These are phyloP conservation scores for Caenorhabditis remanei DNA, from an alignment of 1,140 invertebrate genomes.

Conservation along the genomic window DNA sequence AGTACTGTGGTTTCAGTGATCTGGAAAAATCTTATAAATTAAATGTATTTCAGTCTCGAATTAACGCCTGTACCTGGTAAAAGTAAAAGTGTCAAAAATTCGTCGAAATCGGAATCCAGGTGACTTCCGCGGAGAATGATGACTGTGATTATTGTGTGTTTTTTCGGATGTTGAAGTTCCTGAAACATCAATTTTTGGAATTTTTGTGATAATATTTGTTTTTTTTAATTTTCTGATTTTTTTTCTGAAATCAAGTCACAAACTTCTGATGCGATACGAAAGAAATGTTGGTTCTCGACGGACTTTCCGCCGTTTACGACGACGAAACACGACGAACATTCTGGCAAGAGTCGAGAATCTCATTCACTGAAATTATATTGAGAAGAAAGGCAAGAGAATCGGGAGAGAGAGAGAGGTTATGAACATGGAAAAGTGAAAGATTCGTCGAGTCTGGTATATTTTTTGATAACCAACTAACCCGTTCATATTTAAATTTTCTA, in stretches of 20 bases:
- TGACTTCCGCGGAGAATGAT: slow-evolving; percentile 18
- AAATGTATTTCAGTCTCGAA: neutral
- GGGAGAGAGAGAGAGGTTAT: neutral
- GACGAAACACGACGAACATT: slow-evolving; percentile 38
- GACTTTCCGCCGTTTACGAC: slow-evolving; percentile 14
- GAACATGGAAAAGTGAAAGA: too few relatives aligned
- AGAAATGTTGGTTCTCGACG: slow-evolving; percentile 32
- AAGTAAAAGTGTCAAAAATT: slow-evolving; percentile 33
- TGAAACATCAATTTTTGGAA: neutral
- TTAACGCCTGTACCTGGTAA: slow-evolving; percentile 6
- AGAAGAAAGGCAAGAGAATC: neutral
- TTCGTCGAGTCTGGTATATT: too few relatives aligned
- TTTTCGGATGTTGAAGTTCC: slow-evolving; percentile 18
- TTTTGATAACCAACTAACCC: too few relatives aligned
- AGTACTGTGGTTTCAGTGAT: neutral
- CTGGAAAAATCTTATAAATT: neutral
- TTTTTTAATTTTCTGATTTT: neutral
- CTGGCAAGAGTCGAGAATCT: neutral
- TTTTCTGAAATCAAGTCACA: neutral
- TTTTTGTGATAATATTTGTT: neutral
- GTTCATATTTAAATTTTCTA: too few relatives aligned
- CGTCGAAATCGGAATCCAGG: slow-evolving; percentile 27
- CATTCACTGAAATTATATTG: slow-evolving; percentile 14
- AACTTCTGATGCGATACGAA: slow-evolving; percentile 22
- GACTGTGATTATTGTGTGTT: neutral